Evolutionary conservation across 2,797 vertebrate genomes (phyloP).

Genomic region (Syncerus caffer): DNA sequence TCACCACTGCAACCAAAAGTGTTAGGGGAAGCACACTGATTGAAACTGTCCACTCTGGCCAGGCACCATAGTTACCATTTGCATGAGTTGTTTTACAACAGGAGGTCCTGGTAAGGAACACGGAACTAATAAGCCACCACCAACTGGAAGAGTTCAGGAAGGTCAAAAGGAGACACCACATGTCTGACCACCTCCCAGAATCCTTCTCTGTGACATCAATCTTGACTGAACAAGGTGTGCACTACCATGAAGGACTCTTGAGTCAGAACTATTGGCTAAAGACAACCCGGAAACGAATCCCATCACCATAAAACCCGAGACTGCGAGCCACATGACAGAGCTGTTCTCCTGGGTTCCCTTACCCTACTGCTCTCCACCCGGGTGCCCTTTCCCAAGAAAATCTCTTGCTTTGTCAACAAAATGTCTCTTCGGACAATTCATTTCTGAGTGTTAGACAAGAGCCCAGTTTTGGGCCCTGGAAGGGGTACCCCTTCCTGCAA

Average conservation of each 20-base stretch:
- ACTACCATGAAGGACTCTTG: background rate
- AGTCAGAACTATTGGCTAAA: background rate
- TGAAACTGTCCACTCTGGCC: background rate
- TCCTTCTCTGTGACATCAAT: background rate
- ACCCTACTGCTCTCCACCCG: background rate
- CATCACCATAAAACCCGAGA: background rate
- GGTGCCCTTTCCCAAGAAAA: background rate
- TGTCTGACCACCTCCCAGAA: background rate
- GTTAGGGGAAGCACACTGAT: background rate
- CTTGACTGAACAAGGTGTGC: background rate
- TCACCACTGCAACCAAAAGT: background rate
- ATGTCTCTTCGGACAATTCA: background rate
- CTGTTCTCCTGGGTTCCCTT: background rate
- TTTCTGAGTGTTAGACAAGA: background rate
- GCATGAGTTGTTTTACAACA: background rate
- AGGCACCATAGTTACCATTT: background rate
- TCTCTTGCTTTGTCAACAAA: background rate
- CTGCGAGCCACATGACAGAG: background rate
- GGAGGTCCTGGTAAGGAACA: background rate
- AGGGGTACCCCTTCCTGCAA: background rate
- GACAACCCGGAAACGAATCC: fast-evolving
- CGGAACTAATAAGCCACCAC: background rate
- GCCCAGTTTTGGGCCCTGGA: background rate
- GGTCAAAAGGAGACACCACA: background rate
- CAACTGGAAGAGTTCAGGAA: background rate